These are phyloP conservation scores for Vanacampus margaritifer DNA, from an alignment of 2,113 vertebrate species.

Conservation along the genomic window DNA sequence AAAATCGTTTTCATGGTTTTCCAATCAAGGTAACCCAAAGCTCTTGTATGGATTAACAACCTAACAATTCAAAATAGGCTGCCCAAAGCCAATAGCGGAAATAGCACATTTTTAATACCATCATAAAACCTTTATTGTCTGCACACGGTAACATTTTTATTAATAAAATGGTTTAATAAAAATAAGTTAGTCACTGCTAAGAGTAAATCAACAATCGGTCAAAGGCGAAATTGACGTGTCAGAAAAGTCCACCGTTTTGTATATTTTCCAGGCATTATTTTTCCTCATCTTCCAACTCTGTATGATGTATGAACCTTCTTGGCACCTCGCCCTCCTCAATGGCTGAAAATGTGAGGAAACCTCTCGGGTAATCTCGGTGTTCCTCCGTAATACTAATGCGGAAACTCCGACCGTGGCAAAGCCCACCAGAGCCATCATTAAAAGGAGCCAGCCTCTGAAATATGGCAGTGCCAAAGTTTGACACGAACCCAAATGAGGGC, in stretches of 20 bases:
- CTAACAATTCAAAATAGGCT: neutral
- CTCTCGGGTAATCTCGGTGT: neutral
- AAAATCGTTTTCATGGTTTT: neutral
- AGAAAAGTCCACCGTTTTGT: too few species aligned
- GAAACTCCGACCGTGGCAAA: neutral
- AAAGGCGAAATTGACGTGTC: neutral
- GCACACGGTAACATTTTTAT: neutral
- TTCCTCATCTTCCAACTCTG: neutral
- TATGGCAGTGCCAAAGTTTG: constrained; percentile 3
- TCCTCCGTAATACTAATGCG: neutral
- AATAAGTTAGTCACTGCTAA: too few species aligned
- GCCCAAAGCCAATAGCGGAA: neutral
- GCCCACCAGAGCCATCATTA: neutral
- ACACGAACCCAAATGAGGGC: constrained; percentile 35
- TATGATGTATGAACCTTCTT: neutral
- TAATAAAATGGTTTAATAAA: too few species aligned
- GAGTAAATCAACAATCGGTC: neutral
- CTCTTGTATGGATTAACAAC: neutral
- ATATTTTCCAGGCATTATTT: neutral
- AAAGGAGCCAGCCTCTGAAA: constrained; percentile 15
- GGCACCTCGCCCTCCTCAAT: neutral
- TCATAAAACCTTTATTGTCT: neutral
- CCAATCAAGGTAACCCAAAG: neutral
- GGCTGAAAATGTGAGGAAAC: neutral
- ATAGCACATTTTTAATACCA: too few species aligned